Conservation (phyloP, 2,888 invertebrate genomes). For the Aspidiotus rigidus region DNA sequence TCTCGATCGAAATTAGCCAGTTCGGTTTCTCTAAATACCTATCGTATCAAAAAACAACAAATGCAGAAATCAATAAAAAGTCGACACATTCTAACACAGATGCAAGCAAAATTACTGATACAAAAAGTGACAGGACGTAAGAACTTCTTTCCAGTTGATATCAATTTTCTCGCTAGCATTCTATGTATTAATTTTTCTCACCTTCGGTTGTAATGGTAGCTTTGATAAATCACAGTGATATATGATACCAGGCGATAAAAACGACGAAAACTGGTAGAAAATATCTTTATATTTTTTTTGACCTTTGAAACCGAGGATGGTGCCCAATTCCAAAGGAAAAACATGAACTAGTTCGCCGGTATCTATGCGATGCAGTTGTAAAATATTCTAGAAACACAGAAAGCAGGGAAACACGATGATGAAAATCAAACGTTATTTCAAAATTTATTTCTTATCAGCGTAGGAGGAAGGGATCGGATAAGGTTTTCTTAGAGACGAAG, state of each 20-base stretch:
- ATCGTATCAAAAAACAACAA: slow-evolving; percentile 36
- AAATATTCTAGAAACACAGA: slow-evolving; percentile 55
- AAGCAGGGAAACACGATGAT: too few species aligned
- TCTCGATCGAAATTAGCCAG: slow-evolving; percentile 71
- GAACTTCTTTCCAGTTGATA: too few species aligned
- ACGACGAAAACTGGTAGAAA: slow-evolving; percentile 90
- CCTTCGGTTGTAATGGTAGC: slow-evolving; percentile 54
- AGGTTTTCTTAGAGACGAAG: too few species aligned
- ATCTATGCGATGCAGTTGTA: slow-evolving; percentile 67
- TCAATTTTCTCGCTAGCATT: too few species aligned
- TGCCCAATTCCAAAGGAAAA: slow-evolving; percentile 78
- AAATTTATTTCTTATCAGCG: too few species aligned
- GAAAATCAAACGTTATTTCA: too few species aligned
- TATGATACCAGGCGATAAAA: slow-evolving; percentile 79
- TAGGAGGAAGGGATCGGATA: too few species aligned
- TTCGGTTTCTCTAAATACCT: slow-evolving; percentile 76
- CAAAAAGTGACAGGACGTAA: too few species aligned
- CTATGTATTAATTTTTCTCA: slow-evolving; percentile 40
- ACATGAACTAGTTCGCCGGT: slow-evolving; percentile 62
- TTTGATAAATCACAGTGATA: slow-evolving; percentile 73
- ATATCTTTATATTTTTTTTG: slow-evolving; percentile 77
- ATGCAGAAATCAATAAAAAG: neutral
- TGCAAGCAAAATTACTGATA: too few species aligned
- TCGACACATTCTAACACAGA: neutral
- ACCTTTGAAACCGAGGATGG: slow-evolving; percentile 73